These are phyloP conservation scores for Eudasyphora cyanicolor DNA, from an alignment of 2,888 invertebrate species.

Conservation along the genomic window DNA sequence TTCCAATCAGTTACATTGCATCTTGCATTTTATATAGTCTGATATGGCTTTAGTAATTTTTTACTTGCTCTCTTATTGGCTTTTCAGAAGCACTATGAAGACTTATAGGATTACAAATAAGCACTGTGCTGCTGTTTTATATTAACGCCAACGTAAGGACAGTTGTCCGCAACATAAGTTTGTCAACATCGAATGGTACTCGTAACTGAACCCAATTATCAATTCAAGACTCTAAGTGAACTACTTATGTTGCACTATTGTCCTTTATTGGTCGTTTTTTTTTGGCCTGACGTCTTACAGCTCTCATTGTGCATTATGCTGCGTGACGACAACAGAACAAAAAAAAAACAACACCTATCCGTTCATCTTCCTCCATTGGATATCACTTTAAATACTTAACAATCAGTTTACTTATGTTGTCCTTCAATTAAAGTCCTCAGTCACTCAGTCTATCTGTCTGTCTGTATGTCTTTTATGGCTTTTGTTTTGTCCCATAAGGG, in stretches of 20 bases:
- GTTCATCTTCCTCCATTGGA: background rate
- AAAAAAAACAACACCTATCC: background rate
- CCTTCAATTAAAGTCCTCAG: slow-evolving; percentile 48
- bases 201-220: background rate
- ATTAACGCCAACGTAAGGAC: background rate
- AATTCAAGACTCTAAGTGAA: background rate
- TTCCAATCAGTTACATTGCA: too few relatives aligned
- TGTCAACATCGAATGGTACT: background rate
- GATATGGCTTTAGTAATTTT: too few relatives aligned
- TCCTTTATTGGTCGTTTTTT: background rate
- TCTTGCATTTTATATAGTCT: too few relatives aligned
- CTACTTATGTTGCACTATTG: background rate
- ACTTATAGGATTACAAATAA: too few relatives aligned
- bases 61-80: too few relatives aligned
- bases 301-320: slow-evolving; percentile 6
- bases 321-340: background rate
- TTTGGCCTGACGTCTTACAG: background rate
- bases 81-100: too few relatives aligned
- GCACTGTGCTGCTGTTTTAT: background rate
- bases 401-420: slow-evolving; percentile 54
- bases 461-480: background rate
- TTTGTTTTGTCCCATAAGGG: background rate
- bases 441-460: background rate
- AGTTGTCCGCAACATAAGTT: background rate
- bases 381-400: slow-evolving; percentile 55